These are phyloP conservation scores for Epistrophe eligans DNA, from an alignment of 2,888 invertebrate genomes.

Conservation along the genomic window DNA sequence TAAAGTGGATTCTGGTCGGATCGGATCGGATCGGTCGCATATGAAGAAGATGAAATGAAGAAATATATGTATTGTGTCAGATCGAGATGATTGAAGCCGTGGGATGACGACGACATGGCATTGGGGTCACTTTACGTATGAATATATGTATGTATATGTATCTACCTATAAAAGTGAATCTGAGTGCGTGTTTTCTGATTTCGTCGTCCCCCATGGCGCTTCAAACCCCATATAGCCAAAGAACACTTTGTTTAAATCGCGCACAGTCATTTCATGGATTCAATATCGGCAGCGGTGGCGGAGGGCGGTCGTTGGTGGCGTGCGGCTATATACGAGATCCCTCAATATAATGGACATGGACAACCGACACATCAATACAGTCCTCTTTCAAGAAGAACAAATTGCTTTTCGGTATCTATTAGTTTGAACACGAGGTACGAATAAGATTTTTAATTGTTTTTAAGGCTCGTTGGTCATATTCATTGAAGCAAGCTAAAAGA, in stretches of 20 bases:
- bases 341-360: conserved; percentile 52
- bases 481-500: conserved; percentile 40
- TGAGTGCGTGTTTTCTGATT: conserved; percentile 28
- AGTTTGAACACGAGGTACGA: conserved; percentile 64
- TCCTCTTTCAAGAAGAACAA: conserved; percentile 54
- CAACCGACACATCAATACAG: conserved; percentile 49
- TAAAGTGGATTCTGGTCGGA: conserved; percentile 49
- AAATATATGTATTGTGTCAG: conserved; percentile 70
- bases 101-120: conserved; percentile 64
- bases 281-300: conserved; percentile 17
- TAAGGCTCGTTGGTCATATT: conserved; percentile 33
- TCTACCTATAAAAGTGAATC: conserved; percentile 60
- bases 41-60: conserved; percentile 60
- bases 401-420: conserved; percentile 76
- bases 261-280: conserved; percentile 60
- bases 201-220: conserved; percentile 75
- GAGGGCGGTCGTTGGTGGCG: background rate
- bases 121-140: conserved; percentile 57
- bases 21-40: background rate
- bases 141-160: no score
- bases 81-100: conserved; percentile 73
- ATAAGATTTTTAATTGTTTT: conserved; percentile 71
- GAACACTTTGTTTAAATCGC: conserved; percentile 44
- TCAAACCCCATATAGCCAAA: conserved; percentile 3
- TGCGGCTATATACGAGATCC: background rate